Evolutionary conservation across 2,797 vertebrate genomes (phyloP).

Genomic region (Macropodus opercularis): DNA sequence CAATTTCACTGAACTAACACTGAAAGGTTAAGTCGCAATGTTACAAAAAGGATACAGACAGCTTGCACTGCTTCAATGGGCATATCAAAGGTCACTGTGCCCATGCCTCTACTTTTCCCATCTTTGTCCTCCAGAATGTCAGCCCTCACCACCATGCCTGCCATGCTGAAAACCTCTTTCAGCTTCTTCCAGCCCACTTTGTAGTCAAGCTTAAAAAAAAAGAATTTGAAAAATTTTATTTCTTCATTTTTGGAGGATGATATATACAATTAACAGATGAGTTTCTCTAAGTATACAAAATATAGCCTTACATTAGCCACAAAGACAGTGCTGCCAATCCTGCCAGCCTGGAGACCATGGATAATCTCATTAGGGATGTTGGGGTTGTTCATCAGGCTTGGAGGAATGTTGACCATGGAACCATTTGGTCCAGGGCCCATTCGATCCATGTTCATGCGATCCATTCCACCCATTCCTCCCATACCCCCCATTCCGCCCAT

Average conservation of each 20-base stretch:
- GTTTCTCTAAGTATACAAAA: neutral
- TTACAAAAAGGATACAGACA: slow-evolving; percentile 92
- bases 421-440: slow-evolving; percentile 88
- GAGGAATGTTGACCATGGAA: slow-evolving; percentile 90
- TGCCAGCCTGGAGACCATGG: slow-evolving; percentile 94
- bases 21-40: neutral
- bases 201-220: slow-evolving; percentile 89
- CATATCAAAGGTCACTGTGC: slow-evolving; percentile 96
- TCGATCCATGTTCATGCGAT: slow-evolving; percentile 83
- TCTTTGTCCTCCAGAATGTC: slow-evolving; percentile 98
- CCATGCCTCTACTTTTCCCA: slow-evolving; percentile 96
- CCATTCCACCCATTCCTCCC: slow-evolving; percentile 78
- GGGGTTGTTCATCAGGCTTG: slow-evolving; percentile 95
- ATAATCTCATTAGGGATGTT: slow-evolving; percentile 97
- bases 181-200: slow-evolving; percentile 99
- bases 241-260: no score
- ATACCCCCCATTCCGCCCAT: slow-evolving; percentile 77
- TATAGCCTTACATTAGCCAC: slow-evolving; percentile 90
- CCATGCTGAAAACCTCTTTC: slow-evolving; percentile 98
- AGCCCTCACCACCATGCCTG: slow-evolving; percentile 89
- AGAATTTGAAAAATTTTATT: neutral
- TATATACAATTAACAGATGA: no score
- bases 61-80: slow-evolving; percentile 97
- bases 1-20: neutral
- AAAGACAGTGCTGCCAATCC: slow-evolving; percentile 94